Base-by-base conservation (phyloP, 1,140 invertebrate genomes). In the Metopolophium dirhodum region DNA sequence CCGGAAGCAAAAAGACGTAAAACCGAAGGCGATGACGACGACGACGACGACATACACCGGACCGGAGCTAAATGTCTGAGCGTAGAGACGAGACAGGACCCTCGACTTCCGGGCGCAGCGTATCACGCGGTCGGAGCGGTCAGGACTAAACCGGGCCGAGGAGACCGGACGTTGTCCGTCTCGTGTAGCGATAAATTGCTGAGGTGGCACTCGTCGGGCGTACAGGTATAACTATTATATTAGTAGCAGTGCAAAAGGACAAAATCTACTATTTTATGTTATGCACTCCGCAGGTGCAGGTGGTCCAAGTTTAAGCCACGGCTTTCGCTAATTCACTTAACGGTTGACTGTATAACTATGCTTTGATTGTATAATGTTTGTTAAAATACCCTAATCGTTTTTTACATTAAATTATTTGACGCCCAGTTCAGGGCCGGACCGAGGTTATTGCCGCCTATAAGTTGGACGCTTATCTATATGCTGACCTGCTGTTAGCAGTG, bases 151-250 rank as follows among this genome's bases (percentile, higher is more conserved):
- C 99, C 99, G 86, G 99, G 99, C 0, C 96, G 98, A 95, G 99
- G 99, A 0, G 97, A 98, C 95, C 97, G 97, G 85, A 99, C 99
- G 4, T 94, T 98, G 26, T 99, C 98, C 82, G 96, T 99, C 94
- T 99, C 98, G 2, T 99, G 98, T 95, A 99, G 98, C 95, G 98
- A 99, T 95, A 99, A 99, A 96, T 96, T 99, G 6, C 96, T 98
- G 18, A 97, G 97, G 94, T 99, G 98, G 98, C 97, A 97, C 95
- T 95, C 97, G 94, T 94, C 98, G 83, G 98, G 98, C 4, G 95
- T 98, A 77, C 97, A 98, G 95, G 95, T 98, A 23, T 23, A 77
- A 77, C n/a, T n/a, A 20, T 20, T 14, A 3, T 23, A 54, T 23
- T 7, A 23, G 51, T 54, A 7, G 49, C 49, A 20, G 18, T 14